Percentiles rank a stretch among this genome's conserved stretches.
These are phyloP conservation scores for Scolanthus callimorphus DNA, from an alignment of 92 coral and sea anemone genomes.

Conservation along the genomic window DNA sequence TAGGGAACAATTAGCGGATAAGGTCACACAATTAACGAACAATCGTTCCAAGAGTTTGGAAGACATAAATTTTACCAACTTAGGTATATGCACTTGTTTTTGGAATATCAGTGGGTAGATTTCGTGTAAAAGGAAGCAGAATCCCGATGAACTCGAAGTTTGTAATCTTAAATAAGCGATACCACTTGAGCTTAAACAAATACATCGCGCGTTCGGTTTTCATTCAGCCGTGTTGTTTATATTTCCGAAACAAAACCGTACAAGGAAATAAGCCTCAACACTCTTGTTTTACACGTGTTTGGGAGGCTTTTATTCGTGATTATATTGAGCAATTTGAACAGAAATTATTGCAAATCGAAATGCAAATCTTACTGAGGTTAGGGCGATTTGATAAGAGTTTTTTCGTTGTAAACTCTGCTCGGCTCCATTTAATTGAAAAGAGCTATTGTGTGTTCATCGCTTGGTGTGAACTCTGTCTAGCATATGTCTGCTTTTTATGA, in stretches of 20 bases:
- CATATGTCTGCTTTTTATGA: slow-evolving; percentile 89
- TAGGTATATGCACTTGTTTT: too few species aligned
- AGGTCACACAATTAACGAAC: slow-evolving; percentile 84
- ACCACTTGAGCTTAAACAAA: slow-evolving; percentile 6
- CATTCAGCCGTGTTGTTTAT: slow-evolving; percentile 71
- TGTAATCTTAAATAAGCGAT: background rate
- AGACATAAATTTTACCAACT: slow-evolving; percentile 59
- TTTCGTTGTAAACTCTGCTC: slow-evolving; percentile 11
- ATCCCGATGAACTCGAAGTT: too few species aligned
- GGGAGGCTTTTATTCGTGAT: background rate
- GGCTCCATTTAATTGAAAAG: slow-evolving; percentile 28
- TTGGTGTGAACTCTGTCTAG: slow-evolving; percentile 81
- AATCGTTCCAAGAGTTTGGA: slow-evolving; percentile 77
- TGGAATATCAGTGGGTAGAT: too few species aligned
- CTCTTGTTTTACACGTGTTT: slow-evolving; percentile 44
- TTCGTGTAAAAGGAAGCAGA: too few species aligned
- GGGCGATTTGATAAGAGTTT: slow-evolving; percentile 1
- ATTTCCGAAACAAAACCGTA: slow-evolving; percentile 59
- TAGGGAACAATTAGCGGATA: slow-evolving; percentile 88
- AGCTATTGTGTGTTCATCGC: slow-evolving; percentile 65
- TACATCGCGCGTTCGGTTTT: slow-evolving; percentile 21
- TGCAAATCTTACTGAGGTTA: background rate
- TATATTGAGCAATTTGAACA: slow-evolving; percentile 7
- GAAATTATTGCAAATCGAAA: background rate
- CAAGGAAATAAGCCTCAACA: slow-evolving; percentile 57